Evolutionary conservation across 2,797 vertebrate genomes (phyloP).

Genomic region (Neosilurus hyrtlii): DNA sequence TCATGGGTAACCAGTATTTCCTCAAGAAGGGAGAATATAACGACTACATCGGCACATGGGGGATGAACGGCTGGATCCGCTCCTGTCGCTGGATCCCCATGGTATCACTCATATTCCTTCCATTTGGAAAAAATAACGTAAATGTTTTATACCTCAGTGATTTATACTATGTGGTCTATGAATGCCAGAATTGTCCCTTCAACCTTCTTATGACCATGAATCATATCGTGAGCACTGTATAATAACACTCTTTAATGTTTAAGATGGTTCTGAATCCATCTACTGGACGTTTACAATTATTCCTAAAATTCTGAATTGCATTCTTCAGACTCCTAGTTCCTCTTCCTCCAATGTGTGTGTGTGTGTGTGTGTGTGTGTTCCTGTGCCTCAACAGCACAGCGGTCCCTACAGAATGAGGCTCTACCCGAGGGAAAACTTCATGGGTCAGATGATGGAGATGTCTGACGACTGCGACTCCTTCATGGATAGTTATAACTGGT

Average conservation of each 20-base stretch:
- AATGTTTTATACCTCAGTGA: not conserved
- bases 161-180: too few relatives aligned
- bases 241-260: not conserved
- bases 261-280: not conserved
- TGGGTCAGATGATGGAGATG: constrained; percentile 45
- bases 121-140: not conserved
- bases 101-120: constrained; percentile 1
- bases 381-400: constrained; percentile 15
- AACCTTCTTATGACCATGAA: too few relatives aligned
- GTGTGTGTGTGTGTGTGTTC: not conserved
- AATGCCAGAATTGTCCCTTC: too few relatives aligned
- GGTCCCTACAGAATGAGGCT: constrained; percentile 31
- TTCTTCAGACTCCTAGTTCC: not conserved
- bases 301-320: not conserved
- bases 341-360: not conserved
- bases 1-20: constrained; percentile 38
- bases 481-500: constrained; percentile 39
- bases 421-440: constrained; percentile 37
- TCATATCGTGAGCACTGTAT: not conserved
- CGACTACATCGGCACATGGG: constrained; percentile 40
- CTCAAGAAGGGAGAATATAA: constrained; percentile 41
- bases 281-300: not conserved
- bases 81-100: constrained; percentile 42
- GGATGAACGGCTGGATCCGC: constrained; percentile 39
- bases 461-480: constrained; percentile 41